phyloP scores from a whole-genome alignment of 2,797 vertebrate genomes.

The Hypotaenidia philippensis region DNA sequence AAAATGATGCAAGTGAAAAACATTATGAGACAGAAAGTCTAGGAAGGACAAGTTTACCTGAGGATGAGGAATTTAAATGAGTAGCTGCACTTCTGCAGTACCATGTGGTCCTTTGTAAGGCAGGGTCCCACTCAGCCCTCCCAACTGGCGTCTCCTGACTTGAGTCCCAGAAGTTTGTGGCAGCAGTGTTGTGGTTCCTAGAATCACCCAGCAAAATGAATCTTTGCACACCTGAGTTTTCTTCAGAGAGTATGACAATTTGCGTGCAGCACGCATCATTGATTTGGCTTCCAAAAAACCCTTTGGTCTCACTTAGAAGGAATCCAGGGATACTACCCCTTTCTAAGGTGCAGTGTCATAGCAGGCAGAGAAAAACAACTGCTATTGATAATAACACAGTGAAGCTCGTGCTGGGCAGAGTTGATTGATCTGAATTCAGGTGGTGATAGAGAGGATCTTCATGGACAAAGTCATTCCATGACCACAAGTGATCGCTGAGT shows the following conservation, averaged over 20 bases:
- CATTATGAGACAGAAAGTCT: slow-evolving; percentile 8
- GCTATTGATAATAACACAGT: background rate
- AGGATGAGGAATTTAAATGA: slow-evolving; percentile 13
- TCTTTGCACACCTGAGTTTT: background rate
- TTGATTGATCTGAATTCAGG: slow-evolving; percentile 29
- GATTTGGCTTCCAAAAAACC: background rate
- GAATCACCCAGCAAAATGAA: background rate
- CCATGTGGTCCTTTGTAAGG: background rate
- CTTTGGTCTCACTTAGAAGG: background rate
- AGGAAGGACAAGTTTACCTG: background rate
- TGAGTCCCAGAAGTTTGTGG: fast-evolving
- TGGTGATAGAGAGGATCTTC: background rate
- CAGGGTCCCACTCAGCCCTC: background rate
- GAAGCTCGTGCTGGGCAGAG: background rate
- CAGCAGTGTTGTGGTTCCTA: background rate
- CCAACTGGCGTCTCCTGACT: background rate
- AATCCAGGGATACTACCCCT: background rate
- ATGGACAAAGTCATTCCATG: background rate
- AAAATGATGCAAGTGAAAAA: background rate
- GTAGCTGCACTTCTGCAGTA: background rate
- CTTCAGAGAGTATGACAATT: background rate
- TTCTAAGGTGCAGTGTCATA: background rate
- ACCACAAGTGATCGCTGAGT: background rate
- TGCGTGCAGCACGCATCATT: fast-evolving
- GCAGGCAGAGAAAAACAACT: background rate